These are phyloP conservation scores for Sebastes nivosus DNA, from an alignment of 2,797 vertebrate species.

Conservation along the genomic window DNA sequence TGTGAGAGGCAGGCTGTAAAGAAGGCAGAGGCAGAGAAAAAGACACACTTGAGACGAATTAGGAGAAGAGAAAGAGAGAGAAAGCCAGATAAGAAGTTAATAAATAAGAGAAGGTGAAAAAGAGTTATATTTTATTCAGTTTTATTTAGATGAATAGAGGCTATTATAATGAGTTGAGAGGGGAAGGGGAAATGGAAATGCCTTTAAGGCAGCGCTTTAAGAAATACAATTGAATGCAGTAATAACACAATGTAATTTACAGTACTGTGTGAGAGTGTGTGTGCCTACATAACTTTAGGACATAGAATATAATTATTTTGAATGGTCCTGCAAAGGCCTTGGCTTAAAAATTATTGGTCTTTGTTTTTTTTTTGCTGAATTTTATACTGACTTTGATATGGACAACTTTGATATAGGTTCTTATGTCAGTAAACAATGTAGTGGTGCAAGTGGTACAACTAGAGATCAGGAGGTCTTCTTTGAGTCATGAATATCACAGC, in stretches of 20 bases:
- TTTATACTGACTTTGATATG: neutral
- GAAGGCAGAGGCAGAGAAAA: neutral
- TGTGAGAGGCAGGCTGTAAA: neutral
- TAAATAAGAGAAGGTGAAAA: neutral
- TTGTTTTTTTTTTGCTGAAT: too few species aligned
- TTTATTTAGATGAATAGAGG: slow-evolving; percentile 9
- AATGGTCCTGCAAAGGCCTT: neutral
- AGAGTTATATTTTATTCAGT: neutral
- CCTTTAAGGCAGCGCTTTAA: neutral
- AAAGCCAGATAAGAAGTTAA: neutral
- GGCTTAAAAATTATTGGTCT: neutral
- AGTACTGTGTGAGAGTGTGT: neutral
- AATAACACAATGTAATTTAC: neutral
- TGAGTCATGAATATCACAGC: neutral
- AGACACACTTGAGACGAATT: neutral
- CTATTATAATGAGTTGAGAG: neutral
- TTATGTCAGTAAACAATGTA: neutral
- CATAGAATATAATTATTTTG: neutral
- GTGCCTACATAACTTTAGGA: neutral
- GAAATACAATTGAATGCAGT: slow-evolving; percentile 3
- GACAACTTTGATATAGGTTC: neutral
- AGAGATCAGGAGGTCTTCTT: neutral
- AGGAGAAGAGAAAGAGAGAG: neutral
- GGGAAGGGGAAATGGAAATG: neutral
- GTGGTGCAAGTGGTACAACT: neutral